These are phyloP conservation scores for Aurelia sp. DNA, from an alignment of 30 jellyfish, hydroid and myxozoan genomes.

Conservation along the genomic window DNA sequence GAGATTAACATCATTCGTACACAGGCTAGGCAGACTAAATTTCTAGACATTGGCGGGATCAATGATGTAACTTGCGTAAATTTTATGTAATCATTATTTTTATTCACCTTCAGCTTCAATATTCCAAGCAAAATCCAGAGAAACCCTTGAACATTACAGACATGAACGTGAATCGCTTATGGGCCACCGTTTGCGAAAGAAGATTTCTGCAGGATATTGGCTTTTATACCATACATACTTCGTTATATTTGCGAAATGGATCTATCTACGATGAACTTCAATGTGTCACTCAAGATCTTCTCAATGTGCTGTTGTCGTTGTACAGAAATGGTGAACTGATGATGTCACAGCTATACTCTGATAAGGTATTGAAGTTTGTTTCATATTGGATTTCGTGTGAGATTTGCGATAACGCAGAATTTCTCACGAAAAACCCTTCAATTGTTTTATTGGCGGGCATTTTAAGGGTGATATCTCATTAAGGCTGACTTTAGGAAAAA, in stretches of 20 bases:
- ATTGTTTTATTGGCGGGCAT: too few relatives aligned
- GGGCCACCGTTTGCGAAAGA: conserved; percentile 26
- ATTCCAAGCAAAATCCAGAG: conserved; percentile 14
- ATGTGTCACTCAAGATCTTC: not conserved
- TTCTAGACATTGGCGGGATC: too few relatives aligned
- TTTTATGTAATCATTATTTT: too few relatives aligned
- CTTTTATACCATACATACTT: not conserved
- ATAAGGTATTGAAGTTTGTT: not conserved
- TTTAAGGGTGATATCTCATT: too few relatives aligned
- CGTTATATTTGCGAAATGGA: conserved; percentile 20
- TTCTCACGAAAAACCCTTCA: too few relatives aligned
- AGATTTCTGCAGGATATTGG: conserved; percentile 51
- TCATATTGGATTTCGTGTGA: too few relatives aligned
- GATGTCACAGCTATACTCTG: conserved; percentile 6
- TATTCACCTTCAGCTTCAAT: too few relatives aligned
- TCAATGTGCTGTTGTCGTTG: conserved; percentile 12
- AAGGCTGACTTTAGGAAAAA: too few relatives aligned
- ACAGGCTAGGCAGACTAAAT: too few relatives aligned
- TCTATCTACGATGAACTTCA: conserved; percentile 23
- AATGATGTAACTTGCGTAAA: too few relatives aligned
- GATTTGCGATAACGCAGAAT: too few relatives aligned
- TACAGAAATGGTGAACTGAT: conserved; percentile 22
- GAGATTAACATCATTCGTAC: too few relatives aligned
- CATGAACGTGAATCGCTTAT: not conserved
- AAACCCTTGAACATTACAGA: conserved; percentile 12